Evolutionary conservation across 2,113 vertebrate genomes (phyloP).

Genomic region (Oryzias woworae): DNA sequence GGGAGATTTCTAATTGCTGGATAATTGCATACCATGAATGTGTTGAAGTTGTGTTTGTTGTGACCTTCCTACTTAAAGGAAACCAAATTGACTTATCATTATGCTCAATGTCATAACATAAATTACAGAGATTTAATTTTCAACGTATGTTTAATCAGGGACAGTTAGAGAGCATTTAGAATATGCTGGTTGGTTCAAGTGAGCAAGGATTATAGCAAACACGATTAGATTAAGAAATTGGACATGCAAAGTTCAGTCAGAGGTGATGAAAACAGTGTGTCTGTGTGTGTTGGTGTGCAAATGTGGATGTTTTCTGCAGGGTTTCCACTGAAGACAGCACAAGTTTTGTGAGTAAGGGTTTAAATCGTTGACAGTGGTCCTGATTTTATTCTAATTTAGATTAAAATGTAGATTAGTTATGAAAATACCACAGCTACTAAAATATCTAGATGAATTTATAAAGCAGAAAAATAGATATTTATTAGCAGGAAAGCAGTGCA

Average conservation of each 20-base stretch:
- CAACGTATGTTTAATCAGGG: slow-evolving; percentile 43
- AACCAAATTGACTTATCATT: slow-evolving; percentile 42
- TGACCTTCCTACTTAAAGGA: slow-evolving; percentile 41
- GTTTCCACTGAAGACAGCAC: slow-evolving; percentile 6
- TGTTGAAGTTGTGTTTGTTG: slow-evolving; percentile 48
- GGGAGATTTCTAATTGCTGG: slow-evolving; percentile 56
- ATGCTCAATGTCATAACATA: slow-evolving; percentile 50
- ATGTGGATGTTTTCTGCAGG: background rate
- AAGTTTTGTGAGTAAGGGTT: slow-evolving; percentile 7
- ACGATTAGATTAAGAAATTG: slow-evolving; percentile 54
- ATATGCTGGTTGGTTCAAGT: slow-evolving; percentile 38
- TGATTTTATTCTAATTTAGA: too few relatives aligned
- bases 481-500: too few relatives aligned
- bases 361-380: slow-evolving; percentile 6
- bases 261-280: slow-evolving; percentile 8
- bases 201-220: slow-evolving; percentile 28
- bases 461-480: too few relatives aligned
- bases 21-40: slow-evolving; percentile 51
- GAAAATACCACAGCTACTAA: too few relatives aligned
- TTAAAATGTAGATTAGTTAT: too few relatives aligned
- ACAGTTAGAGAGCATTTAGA: slow-evolving; percentile 32
- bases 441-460: too few relatives aligned
- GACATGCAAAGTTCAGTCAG: slow-evolving; percentile 37
- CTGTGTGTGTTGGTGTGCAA: background rate
- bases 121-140: slow-evolving; percentile 49